Conservation (phyloP, 2,113 vertebrate species). For the Baryphthengus martii region DNA sequence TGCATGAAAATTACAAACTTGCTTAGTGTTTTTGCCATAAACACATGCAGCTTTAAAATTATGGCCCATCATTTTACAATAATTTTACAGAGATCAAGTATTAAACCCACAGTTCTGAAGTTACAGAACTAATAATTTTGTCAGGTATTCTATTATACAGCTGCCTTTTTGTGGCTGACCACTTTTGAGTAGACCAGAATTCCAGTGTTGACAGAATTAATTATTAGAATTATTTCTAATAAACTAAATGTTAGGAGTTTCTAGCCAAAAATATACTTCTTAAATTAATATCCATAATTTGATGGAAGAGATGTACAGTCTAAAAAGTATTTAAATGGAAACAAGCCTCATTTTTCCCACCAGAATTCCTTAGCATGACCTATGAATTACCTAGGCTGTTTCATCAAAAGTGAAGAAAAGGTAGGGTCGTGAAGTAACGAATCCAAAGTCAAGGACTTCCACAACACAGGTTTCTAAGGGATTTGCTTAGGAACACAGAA, state of each 20-base stretch:
- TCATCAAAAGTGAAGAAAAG: background rate
- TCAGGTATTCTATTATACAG: background rate
- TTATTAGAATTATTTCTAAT: background rate
- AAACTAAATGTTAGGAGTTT: background rate
- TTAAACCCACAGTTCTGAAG: background rate
- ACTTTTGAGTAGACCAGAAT: background rate
- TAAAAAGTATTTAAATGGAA: background rate
- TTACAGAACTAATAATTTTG: background rate
- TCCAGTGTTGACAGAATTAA: background rate
- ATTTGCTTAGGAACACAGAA: background rate
- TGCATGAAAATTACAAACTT: background rate
- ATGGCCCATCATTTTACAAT: background rate
- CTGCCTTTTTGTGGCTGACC: background rate
- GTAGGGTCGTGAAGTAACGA: background rate
- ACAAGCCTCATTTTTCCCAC: background rate
- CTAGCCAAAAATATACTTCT: background rate
- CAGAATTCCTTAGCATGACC: background rate
- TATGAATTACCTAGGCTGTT: background rate
- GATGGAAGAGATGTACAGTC: background rate
- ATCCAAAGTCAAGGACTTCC: background rate
- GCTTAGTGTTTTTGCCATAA: background rate
- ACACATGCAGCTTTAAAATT: background rate
- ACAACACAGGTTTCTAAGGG: background rate
- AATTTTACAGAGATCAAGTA: background rate
- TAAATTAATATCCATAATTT: background rate